phyloP scores from a whole-genome alignment of 2,797 vertebrate genomes.

The Parauchenoglanis ngamensis region DNA sequence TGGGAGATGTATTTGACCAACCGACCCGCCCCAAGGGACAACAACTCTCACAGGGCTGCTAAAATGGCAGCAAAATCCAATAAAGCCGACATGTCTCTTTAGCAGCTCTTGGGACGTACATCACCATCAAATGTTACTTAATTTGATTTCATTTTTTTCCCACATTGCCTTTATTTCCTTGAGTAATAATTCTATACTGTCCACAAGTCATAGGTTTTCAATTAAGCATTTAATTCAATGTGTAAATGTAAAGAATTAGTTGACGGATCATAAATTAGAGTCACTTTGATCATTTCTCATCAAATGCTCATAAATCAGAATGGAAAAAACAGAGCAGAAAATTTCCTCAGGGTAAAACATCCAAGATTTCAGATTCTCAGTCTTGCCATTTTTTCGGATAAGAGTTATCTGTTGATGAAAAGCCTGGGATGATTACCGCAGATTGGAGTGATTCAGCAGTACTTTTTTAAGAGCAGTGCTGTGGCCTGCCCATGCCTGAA shows the following conservation, averaged over 20 bases:
- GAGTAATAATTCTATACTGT: neutral
- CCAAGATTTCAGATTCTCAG: constrained; percentile 3
- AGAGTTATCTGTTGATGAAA: constrained; percentile 10
- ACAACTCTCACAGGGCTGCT: constrained; percentile 90
- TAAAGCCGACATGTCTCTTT: constrained; percentile 84
- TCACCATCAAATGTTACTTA: constrained; percentile 1
- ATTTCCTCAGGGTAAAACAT: neutral
- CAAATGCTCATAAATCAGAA: constrained; percentile 25
- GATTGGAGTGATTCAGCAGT: constrained; percentile 23
- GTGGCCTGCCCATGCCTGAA: constrained; percentile 41
- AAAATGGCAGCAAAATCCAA: constrained; percentile 94
- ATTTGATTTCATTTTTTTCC: neutral
- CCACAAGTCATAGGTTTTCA: neutral
- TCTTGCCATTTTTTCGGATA: neutral
- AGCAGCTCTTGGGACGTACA: constrained; percentile 77
- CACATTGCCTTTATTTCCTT: neutral
- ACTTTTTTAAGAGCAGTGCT: constrained; percentile 7
- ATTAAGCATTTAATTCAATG: neutral
- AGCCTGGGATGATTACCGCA: constrained; percentile 7
- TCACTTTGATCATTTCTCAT: neutral
- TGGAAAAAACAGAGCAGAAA: neutral
- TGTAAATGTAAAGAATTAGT: neutral
- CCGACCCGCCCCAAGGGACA: constrained; percentile 88
- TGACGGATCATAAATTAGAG: constrained; percentile 9
- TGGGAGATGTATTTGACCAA: constrained; percentile 97